Evolutionary conservation across 1,140 invertebrate species (phyloP), one percentile per base, ranked within the genome.

Genomic region (Diorhabda elongata): DNA sequence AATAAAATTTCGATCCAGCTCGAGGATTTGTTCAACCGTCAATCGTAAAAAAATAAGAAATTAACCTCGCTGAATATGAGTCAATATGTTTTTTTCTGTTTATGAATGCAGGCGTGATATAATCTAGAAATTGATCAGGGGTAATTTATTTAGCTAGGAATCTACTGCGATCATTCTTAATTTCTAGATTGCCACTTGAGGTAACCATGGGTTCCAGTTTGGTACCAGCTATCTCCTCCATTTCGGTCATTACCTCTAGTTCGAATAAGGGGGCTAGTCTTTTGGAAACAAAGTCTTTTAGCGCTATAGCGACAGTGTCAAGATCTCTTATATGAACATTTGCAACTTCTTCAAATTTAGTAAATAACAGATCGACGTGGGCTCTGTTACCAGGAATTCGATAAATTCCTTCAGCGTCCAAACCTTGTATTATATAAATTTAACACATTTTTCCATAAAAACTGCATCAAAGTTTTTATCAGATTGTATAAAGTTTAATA

Each of bases 281-380:
- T 83, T 97, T 96, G 0, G 93, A 95, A 80, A 99, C 95, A 84
- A 98, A 98, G 77, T 97, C 95, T 83, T 99, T 98, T 2, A 99
- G 85, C 42, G 96, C 96, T 9, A 96, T 98, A 42, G 96, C 96
- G 8, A 97, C 94, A 2, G 94, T 94, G 74, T 97, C 94, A 71
- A 97, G 80, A 67, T 89, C 86, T 75, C 89, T 87, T 78, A 95
- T 89, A 71, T 93, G 88, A 57, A 94, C 86, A 78, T 92, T 93
- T 3, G 90, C 87, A 88, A 97, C 95, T 87, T 96, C 93, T 79
- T 95, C 91, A 80, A 96, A 96, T 78, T 93, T 93, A 72, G 90
- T 90, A 78, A 96, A 95, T 3, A 98, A 84, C 75, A 96, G 87
- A 78, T 97, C 95, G 4, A 98, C 96, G 78, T 98, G 97, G 42